These are phyloP conservation scores for Sphaerophoria taeniata DNA, from an alignment of 2,888 invertebrate species.

Conservation along the genomic window DNA sequence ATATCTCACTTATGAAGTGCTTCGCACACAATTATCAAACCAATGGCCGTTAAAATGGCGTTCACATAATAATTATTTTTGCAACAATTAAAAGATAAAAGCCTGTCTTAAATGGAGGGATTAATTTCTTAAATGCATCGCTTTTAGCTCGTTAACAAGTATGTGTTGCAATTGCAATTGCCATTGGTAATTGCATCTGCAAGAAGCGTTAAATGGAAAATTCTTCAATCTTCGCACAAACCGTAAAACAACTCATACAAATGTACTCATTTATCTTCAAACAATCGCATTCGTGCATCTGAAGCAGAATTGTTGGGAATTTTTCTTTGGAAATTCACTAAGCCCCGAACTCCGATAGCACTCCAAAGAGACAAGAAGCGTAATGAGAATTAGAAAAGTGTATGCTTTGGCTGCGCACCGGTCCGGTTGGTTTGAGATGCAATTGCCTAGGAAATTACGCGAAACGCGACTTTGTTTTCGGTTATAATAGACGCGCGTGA, in stretches of 20 bases:
- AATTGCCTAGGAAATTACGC: constrained; percentile 35
- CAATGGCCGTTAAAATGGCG: constrained; percentile 72
- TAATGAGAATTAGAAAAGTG: constrained; percentile 60
- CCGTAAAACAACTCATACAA: not conserved
- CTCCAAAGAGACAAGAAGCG: not conserved
- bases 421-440: constrained; percentile 42
- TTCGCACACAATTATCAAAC: constrained; percentile 58
- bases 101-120: constrained; percentile 14
- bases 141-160: constrained; percentile 69
- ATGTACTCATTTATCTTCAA: not conserved
- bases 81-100: constrained; percentile 71
- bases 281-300: not conserved
- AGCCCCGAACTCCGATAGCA: constrained; percentile 25
- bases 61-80: constrained; percentile 52
- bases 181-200: constrained; percentile 38
- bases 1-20: constrained; percentile 53
- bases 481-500: constrained; percentile 51
- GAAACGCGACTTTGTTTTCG: not conserved
- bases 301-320: constrained; percentile 35
- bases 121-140: not conserved
- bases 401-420: not conserved
- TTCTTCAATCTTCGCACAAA: constrained; percentile 59
- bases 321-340: constrained; percentile 58
- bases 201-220: constrained; percentile 66
- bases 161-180: constrained; percentile 33